These are phyloP conservation scores for Drosophila buzzatii DNA, from an alignment of 2,888 invertebrate genomes.

Conservation along the genomic window DNA sequence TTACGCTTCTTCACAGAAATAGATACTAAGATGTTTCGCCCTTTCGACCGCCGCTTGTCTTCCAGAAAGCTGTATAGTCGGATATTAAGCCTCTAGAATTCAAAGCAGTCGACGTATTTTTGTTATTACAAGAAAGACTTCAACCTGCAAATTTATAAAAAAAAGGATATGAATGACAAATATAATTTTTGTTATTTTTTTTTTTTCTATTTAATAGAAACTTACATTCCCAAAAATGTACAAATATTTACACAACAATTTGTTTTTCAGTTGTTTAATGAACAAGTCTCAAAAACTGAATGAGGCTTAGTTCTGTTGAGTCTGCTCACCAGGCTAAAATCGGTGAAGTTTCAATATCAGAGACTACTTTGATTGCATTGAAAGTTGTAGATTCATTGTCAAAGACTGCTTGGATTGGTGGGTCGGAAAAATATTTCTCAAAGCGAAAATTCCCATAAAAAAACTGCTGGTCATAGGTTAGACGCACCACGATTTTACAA, in stretches of 20 bases:
- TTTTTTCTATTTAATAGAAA: background rate
- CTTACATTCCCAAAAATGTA: background rate
- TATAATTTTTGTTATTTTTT: no score
- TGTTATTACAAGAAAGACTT: background rate
- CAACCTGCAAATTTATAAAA: background rate
- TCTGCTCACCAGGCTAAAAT: background rate
- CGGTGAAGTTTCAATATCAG: background rate
- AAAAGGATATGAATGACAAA: no score
- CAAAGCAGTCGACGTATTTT: background rate
- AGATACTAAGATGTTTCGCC: background rate
- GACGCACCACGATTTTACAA: no score
- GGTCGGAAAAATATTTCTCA: background rate
- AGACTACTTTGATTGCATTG: background rate
- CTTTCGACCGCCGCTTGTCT: constrained; percentile 2
- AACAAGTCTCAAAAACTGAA: constrained; percentile 1
- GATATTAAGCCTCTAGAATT: background rate
- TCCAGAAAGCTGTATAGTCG: background rate
- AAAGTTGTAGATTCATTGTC: background rate
- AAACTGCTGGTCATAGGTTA: no score
- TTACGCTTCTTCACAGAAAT: constrained; percentile 3
- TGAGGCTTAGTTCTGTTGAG: background rate
- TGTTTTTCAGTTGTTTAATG: background rate
- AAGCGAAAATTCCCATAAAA: no score
- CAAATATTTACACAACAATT: constrained; percentile 1
- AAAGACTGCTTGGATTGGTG: background rate